Percentiles rank a stretch among this genome's conserved stretches.
Conservation (phyloP, 2,113 vertebrate species). For the Polypterus bichir region DNA sequence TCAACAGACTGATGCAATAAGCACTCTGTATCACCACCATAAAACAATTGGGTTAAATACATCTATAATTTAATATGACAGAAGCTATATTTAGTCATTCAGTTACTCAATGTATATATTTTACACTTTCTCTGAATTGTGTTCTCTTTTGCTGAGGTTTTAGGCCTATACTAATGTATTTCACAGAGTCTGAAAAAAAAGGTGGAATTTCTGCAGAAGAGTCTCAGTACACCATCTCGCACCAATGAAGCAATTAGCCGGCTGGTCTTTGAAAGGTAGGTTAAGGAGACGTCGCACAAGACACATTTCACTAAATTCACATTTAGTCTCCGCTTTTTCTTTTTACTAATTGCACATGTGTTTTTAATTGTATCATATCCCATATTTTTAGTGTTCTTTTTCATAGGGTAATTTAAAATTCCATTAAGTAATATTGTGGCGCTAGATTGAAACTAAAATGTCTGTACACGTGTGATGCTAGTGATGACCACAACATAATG, state of each 20-base stretch:
- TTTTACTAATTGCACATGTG: not conserved
- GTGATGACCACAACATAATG: too few species aligned
- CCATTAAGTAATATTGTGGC: too few species aligned
- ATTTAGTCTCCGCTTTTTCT: not conserved
- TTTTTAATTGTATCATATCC: not conserved
- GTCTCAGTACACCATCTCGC: constrained; percentile 70
- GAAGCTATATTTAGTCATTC: too few species aligned
- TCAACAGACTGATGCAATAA: too few species aligned
- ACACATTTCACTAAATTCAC: too few species aligned
- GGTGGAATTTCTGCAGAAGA: constrained; percentile 78
- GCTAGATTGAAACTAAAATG: too few species aligned
- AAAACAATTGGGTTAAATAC: too few species aligned
- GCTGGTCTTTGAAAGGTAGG: constrained; percentile 82
- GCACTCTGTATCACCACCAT: too few species aligned
- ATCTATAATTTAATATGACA: too few species aligned
- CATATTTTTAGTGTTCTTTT: not conserved
- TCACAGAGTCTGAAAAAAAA: constrained; percentile 85
- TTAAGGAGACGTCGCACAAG: not conserved
- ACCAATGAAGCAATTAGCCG: constrained; percentile 77
- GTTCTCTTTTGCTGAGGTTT: not conserved
- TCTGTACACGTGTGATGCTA: too few species aligned
- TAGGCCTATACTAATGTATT: not conserved
- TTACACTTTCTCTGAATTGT: too few species aligned
- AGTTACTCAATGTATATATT: too few species aligned
- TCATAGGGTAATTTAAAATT: not conserved